A percentile compares a stretch with the other conserved stretches of the same genome.
Evolutionary conservation across 2,797 vertebrate genomes (phyloP).

Genomic region (Huso huso): DNA sequence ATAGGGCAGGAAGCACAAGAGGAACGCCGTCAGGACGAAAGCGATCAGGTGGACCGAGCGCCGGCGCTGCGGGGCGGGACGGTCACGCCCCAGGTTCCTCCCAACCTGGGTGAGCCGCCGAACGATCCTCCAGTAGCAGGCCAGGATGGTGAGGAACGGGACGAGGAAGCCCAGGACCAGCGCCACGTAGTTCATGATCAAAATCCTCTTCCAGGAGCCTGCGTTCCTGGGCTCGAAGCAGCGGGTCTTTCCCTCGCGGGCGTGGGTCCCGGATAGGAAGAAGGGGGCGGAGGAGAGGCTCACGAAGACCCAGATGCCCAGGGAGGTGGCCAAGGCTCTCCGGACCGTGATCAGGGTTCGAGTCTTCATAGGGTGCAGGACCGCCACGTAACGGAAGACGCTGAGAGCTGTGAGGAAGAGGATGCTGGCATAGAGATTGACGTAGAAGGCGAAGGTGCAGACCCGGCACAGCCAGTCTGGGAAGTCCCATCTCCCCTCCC

Average conservation of each 20-base stretch:
- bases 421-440: slow-evolving; percentile 61
- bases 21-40: slow-evolving; percentile 46
- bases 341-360: slow-evolving; percentile 19
- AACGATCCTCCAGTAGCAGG: slow-evolving; percentile 44
- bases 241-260: slow-evolving; percentile 6
- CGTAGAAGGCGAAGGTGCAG: slow-evolving; percentile 51
- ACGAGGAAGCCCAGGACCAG: slow-evolving; percentile 47
- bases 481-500: slow-evolving; percentile 36
- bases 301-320: slow-evolving; percentile 50
- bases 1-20: slow-evolving; percentile 58
- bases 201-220: slow-evolving; percentile 33
- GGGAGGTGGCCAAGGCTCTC: slow-evolving; percentile 22
- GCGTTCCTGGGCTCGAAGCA: slow-evolving; percentile 45
- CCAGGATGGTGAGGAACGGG: slow-evolving; percentile 49
- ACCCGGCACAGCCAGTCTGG: slow-evolving; percentile 53
- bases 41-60: slow-evolving; percentile 37
- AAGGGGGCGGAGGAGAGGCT: slow-evolving; percentile 38
- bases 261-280: slow-evolving; percentile 24
- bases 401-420: slow-evolving; percentile 57
- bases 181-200: slow-evolving; percentile 48
- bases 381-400: slow-evolving; percentile 46
- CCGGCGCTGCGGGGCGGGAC: fast-evolving
- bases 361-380: slow-evolving; percentile 33
- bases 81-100: background rate
- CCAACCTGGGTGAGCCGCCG: background rate